Evolutionary conservation across 2,888 invertebrate genomes (phyloP), one percentile per base, ranked within the genome.

Genomic region (Drosophila recens): DNA sequence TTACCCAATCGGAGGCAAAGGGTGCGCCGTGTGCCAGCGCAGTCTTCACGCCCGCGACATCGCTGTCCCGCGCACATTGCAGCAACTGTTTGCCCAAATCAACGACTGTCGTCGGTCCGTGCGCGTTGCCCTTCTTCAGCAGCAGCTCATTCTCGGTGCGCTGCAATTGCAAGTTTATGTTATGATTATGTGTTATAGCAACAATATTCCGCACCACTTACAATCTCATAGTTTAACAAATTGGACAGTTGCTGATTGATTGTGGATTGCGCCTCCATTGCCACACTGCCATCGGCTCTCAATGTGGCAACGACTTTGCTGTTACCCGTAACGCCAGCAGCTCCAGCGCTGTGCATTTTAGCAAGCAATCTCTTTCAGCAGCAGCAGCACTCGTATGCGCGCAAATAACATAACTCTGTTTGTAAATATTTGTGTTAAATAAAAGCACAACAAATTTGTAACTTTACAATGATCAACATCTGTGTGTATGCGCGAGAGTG

Each of bases 1-100:
- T 90, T 93, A 97, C 97, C 97, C 98, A 98, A 93, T 98, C 98
- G 3, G 98, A 96, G 10, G 97, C 96, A 90, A 98, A 98, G 30
- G 98, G 97, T 51, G 98, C 98, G 52, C 98, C 98, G 92, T 95
- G 95, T 33, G 95, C 95, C 94, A 98, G 95, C 67, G 98, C 94
- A 48, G 95, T 94, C 67, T 96, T 94, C 23, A 98, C 97, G 76
- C 95, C 94, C 67, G 95, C 94, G 4, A 96, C 95, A 91, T 97
- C 95, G 1, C 97, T 98, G 77, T 95, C 95, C 79, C 95, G 95
- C 45, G 97, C 96, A 59, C 96, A 96, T 90, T 96, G 95, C 79
- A 98, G 93, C 87, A 98, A 93, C 66, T 96, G 94, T 85, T 97
- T 97, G 15, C 98, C 98, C 78, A 98, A 93, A 93, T 98, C 97